These are phyloP conservation scores for Microcebus lehilahytsara DNA, from an alignment of 2,113 vertebrate species.

Conservation along the genomic window DNA sequence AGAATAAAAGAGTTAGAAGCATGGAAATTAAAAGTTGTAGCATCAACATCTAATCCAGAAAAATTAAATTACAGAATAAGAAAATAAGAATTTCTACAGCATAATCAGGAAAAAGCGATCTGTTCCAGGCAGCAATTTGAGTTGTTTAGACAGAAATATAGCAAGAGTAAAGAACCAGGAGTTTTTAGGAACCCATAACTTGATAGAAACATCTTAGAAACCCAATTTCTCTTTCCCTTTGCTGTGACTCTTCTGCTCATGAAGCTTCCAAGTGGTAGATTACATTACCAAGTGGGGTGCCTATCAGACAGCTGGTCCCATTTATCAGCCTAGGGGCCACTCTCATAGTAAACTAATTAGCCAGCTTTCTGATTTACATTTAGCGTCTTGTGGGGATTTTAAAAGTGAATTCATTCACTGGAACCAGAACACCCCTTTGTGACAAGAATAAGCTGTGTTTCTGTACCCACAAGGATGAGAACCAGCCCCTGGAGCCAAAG, in stretches of 20 bases:
- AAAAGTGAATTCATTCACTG: constrained; percentile 54
- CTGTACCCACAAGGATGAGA: constrained; percentile 43
- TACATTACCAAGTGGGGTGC: constrained; percentile 17
- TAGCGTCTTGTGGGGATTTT: constrained; percentile 30
- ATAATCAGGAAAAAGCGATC: constrained; percentile 29
- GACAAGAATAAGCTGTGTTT: constrained; percentile 47
- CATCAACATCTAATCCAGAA: constrained; percentile 31
- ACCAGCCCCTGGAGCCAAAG: constrained; percentile 26
- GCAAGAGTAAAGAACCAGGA: background rate
- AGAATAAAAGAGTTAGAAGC: constrained; percentile 20
- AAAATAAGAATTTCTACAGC: constrained; percentile 31
- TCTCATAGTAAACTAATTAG: constrained; percentile 63
- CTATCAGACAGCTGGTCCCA: constrained; percentile 43
- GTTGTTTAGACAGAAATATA: constrained; percentile 21
- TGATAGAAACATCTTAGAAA: constrained; percentile 43
- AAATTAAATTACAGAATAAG: constrained; percentile 1
- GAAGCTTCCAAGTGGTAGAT: constrained; percentile 18
- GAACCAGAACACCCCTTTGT: constrained; percentile 50
- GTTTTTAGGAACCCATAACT: background rate
- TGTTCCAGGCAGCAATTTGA: constrained; percentile 2
- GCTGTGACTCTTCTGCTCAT: constrained; percentile 10
- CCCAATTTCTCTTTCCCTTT: background rate
- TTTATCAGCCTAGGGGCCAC: constrained; percentile 47
- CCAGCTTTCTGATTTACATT: constrained; percentile 68
- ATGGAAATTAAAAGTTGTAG: constrained; percentile 36